phyloP scores from a whole-genome alignment of 2,888 invertebrate species.

The Orthosia gothica region DNA sequence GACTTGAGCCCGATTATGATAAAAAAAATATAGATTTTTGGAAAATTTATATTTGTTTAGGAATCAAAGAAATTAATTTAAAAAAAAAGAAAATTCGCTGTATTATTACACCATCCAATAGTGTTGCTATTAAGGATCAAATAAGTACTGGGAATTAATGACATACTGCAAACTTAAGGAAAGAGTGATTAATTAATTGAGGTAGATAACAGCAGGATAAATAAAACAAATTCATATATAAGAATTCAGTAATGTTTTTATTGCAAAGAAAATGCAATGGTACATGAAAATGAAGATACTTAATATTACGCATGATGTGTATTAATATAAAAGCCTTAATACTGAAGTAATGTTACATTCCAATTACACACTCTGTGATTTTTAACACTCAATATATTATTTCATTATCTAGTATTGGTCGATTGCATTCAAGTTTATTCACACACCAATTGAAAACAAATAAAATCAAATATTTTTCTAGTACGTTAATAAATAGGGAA shows the following conservation, averaged over 20 bases:
- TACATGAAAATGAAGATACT: conserved; percentile 37
- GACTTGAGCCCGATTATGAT: too few species aligned
- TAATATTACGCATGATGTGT: conserved; percentile 28
- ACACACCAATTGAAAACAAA: conserved; percentile 1
- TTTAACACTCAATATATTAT: conserved; percentile 2
- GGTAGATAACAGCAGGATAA: neutral
- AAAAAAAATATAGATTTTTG: too few species aligned
- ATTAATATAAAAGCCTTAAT: conserved; percentile 42
- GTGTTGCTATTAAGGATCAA: too few species aligned
- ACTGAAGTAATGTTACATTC: conserved; percentile 45
- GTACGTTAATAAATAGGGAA: neutral
- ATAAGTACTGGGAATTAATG: too few species aligned
- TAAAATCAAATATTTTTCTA: neutral
- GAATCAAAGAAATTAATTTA: too few species aligned
- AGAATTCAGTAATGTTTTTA: conserved; percentile 29
- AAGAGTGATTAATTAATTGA: neutral
- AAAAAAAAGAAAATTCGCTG: too few species aligned
- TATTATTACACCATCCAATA: too few species aligned
- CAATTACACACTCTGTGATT: conserved; percentile 24
- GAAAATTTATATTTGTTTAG: too few species aligned
- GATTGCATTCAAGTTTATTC: neutral
- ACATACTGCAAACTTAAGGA: too few species aligned
- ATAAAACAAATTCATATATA: conserved; percentile 22
- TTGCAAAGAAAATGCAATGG: conserved; percentile 36
- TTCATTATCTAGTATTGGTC: neutral